Conservation (phyloP, 2,888 invertebrate species). For the Apamea anceps region DNA sequence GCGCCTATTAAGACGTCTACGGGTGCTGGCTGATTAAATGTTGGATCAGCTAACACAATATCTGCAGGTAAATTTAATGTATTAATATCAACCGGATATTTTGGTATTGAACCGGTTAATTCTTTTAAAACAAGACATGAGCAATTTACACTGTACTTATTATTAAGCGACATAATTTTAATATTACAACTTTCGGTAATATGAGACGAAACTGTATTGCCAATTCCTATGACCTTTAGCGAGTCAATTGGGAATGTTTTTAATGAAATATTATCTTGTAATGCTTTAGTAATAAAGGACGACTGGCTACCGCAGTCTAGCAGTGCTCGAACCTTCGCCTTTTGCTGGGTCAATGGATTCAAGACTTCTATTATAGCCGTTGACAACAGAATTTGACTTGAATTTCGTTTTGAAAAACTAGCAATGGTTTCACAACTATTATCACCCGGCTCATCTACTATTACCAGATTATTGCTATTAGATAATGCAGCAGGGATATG, state of each 20-base stretch:
- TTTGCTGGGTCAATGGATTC: constrained; percentile 10
- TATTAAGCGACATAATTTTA: constrained; percentile 37
- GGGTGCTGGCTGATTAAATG: too few relatives aligned
- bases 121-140: too few relatives aligned
- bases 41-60: too few relatives aligned
- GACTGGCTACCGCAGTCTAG: too few relatives aligned
- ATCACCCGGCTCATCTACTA: not conserved
- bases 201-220: constrained; percentile 25
- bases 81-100: too few relatives aligned
- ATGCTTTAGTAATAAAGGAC: not conserved
- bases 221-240: constrained; percentile 52
- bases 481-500: not conserved
- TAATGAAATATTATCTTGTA: constrained; percentile 18
- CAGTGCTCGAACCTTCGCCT: too few relatives aligned
- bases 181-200: constrained; percentile 15
- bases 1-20: too few relatives aligned
- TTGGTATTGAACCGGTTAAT: too few relatives aligned
- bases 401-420: constrained; percentile 10
- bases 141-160: constrained; percentile 10
- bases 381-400: constrained; percentile 11
- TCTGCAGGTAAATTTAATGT: too few relatives aligned
- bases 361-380: constrained; percentile 12
- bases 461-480: too few relatives aligned
- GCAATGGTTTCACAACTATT: not conserved
- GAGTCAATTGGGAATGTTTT: constrained; percentile 13